Evolutionary conservation across 2,888 invertebrate genomes (phyloP), one percentile per base, ranked within the genome.

Genomic region (Tuta absoluta): DNA sequence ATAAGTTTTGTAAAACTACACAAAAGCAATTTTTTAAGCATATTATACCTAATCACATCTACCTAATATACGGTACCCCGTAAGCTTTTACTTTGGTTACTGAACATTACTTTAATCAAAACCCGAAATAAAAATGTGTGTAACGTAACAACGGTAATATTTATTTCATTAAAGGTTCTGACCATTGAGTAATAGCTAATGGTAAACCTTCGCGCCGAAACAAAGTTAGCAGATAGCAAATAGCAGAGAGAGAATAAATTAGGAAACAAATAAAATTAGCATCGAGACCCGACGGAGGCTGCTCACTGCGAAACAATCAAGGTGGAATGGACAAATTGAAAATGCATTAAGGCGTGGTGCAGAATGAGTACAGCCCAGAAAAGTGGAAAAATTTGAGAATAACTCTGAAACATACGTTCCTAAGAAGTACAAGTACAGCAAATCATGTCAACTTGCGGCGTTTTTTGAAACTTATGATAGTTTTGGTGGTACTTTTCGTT

Each of bases 291-390:
- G 7, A 28, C 45, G 19, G 48, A 51, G 14, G 41, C 7, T 53
- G 45, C 60, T 60, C 51, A 37, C 57, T 14, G 51, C 24, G 59
- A 61, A 56, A 61, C 53, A 41, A 61, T 61, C 60, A 64, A 64
- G 56, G 41, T 61, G 24, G 45, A 53, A 12, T 28, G 19, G 19
- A 28, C 61, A 53, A 62, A 64, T 64, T 51, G 59, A 64, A n/a
- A 64, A 60, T 64, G 59, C 59, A 60, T 59, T 64, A 60, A 64
- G 24, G 51, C 24, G 3, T 28, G 12, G 59, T 64, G 11, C 60
- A 60, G 24, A 60, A 24, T 11, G 21, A 14, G n/a, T 17, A 21
- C 21, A 28, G 5, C 8, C 28, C 28, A 7, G 2, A 28, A 28
- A 24, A 5, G 33, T 23, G 21, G 23, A 51, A 48, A 14, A 19